Conservation (phyloP, 2,797 vertebrate species). For the Malurus splendens region DNA sequence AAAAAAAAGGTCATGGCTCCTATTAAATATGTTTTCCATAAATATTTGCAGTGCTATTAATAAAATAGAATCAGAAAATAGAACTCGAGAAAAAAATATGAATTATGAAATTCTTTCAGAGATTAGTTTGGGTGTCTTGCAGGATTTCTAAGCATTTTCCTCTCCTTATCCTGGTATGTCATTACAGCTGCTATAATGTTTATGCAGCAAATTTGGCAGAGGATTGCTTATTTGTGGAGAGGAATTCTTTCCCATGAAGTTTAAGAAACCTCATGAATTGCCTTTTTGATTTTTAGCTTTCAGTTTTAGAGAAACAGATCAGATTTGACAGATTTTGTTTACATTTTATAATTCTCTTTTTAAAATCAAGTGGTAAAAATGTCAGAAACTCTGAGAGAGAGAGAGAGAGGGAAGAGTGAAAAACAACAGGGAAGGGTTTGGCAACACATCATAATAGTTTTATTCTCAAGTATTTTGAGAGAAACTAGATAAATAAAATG, state of each 20-base stretch:
- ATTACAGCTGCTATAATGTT: neutral
- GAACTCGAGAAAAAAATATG: neutral
- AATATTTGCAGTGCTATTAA: neutral
- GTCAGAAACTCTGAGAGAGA: neutral
- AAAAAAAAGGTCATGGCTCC: neutral
- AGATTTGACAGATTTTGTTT: neutral
- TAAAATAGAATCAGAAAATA: neutral
- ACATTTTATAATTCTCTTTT: neutral
- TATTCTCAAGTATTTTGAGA: slow-evolving; percentile 28
- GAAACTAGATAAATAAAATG: slow-evolving; percentile 19
- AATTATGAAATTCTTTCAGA: neutral
- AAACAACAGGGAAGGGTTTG: neutral
- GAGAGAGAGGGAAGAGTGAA: neutral
- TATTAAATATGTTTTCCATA: neutral
- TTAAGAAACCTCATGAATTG: neutral
- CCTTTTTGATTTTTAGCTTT: neutral
- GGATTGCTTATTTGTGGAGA: neutral
- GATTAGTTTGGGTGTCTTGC: neutral
- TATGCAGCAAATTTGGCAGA: neutral
- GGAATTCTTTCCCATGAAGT: neutral
- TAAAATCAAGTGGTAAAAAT: slow-evolving; percentile 14
- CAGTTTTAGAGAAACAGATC: neutral
- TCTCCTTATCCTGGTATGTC: neutral
- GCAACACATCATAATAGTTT: neutral
- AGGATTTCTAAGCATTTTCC: neutral